Percentiles rank a stretch among this genome's conserved stretches.
Evolutionary conservation across 2,888 invertebrate species (phyloP).

Genomic region (Zele albiditarsus): DNA sequence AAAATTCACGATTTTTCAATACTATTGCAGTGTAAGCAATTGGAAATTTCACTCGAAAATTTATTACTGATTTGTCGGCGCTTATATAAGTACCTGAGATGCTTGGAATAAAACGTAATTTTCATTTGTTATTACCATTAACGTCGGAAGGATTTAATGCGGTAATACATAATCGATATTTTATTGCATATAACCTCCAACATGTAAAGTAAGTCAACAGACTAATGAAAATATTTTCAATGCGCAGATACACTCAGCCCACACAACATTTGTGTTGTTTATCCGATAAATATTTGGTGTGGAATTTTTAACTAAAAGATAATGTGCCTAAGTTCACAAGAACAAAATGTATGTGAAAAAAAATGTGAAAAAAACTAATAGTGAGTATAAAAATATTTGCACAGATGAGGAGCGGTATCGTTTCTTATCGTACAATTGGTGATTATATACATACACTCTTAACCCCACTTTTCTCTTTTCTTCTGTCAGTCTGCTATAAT

Average conservation of each 20-base stretch:
- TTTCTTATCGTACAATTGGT: conserved; percentile 32
- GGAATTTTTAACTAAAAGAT: conserved; percentile 33
- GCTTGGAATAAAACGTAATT: background rate
- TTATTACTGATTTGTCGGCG: background rate
- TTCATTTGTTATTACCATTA: background rate
- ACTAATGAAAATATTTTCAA: conserved; percentile 31
- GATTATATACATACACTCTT: background rate
- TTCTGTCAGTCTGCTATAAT: background rate
- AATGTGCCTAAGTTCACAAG: conserved; percentile 12
- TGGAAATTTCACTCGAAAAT: background rate
- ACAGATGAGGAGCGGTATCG: conserved; percentile 39
- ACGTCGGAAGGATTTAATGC: background rate
- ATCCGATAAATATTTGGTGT: conserved; percentile 43
- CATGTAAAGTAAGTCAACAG: background rate
- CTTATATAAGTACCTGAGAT: background rate
- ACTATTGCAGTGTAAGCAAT: background rate
- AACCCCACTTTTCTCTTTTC: background rate
- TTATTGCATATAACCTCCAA: background rate
- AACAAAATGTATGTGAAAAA: conserved; percentile 14
- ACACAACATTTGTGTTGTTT: conserved; percentile 36
- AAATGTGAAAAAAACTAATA: conserved; percentile 17
- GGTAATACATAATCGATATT: background rate
- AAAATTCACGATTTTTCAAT: background rate
- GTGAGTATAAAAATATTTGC: conserved; percentile 45
- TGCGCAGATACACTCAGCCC: background rate